Conservation (phyloP, 1,140 invertebrate genomes). For the Goniozus legneri region DNA sequence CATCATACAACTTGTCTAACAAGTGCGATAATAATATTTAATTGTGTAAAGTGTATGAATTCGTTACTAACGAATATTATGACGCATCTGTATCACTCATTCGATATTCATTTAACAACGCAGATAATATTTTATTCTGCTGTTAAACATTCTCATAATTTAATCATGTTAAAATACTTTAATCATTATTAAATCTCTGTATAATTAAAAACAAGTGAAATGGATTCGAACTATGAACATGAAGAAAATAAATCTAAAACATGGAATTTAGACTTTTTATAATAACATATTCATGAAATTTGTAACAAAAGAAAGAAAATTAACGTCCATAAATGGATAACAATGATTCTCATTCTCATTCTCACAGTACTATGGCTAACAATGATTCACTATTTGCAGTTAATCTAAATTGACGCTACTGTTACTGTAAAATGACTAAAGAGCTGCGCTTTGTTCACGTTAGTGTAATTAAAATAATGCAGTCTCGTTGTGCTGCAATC, state of each 20-base stretch:
- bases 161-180: too few relatives aligned
- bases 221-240: too few relatives aligned
- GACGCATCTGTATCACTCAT: constrained; percentile 2
- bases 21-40: constrained; percentile 38
- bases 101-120: background rate
- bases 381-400: constrained; percentile 20
- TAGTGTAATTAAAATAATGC: too few relatives aligned
- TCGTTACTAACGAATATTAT: constrained; percentile 8
- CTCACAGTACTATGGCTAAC: constrained; percentile 23
- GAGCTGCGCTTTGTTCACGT: too few relatives aligned
- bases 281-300: too few relatives aligned
- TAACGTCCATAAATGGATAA: constrained; percentile 24
- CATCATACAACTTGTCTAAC: constrained; percentile 47
- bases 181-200: too few relatives aligned
- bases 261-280: too few relatives aligned
- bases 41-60: constrained; percentile 8
- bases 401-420: constrained; percentile 28
- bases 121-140: background rate
- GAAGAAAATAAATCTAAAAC: too few relatives aligned
- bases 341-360: constrained; percentile 16
- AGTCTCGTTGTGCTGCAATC: too few relatives aligned
- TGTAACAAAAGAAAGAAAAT: constrained; percentile 15
- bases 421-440: constrained; percentile 21
- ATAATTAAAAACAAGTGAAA: too few relatives aligned
- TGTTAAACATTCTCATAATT: too few relatives aligned